Conservation (phyloP, 92 coral and sea anemone genomes). For the Phenganax stokvisi region DNA sequence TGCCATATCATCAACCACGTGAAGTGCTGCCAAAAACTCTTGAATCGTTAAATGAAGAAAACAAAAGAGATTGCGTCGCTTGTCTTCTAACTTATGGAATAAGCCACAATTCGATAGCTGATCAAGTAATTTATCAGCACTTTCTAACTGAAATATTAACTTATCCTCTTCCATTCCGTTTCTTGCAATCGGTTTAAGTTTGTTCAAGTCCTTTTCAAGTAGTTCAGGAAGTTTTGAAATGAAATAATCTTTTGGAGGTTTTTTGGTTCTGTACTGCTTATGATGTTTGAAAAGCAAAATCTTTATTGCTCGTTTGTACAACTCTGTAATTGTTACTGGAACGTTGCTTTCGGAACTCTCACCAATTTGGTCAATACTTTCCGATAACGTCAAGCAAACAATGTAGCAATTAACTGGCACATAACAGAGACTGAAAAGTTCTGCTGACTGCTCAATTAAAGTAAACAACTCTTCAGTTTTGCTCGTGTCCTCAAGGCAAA, state of each 20-base stretch:
- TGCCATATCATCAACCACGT: not conserved
- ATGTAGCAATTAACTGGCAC: too few species aligned
- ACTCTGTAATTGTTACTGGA: not conserved
- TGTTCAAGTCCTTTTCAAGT: not conserved
- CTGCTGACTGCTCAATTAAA: too few species aligned
- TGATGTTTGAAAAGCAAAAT: not conserved
- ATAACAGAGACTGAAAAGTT: too few species aligned
- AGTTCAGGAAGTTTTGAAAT: not conserved
- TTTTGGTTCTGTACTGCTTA: not conserved
- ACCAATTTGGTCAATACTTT: not conserved
- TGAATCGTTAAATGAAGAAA: too few species aligned
- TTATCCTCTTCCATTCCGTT: not conserved
- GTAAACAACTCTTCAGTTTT: too few species aligned
- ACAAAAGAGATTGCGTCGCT: not conserved
- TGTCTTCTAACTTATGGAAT: not conserved
- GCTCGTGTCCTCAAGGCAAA: constrained; percentile 1
- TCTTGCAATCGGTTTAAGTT: constrained; percentile 4
- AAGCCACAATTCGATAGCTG: not conserved
- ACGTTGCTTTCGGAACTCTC: not conserved
- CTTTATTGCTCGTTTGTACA: too few species aligned
- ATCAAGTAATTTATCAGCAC: not conserved
- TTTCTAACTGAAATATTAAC: not conserved
- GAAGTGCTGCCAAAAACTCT: not conserved
- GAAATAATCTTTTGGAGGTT: not conserved
- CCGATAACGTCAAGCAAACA: not conserved